Conservation (phyloP, 1,140 invertebrate genomes). For the Leptinotarsa lineolata region DNA sequence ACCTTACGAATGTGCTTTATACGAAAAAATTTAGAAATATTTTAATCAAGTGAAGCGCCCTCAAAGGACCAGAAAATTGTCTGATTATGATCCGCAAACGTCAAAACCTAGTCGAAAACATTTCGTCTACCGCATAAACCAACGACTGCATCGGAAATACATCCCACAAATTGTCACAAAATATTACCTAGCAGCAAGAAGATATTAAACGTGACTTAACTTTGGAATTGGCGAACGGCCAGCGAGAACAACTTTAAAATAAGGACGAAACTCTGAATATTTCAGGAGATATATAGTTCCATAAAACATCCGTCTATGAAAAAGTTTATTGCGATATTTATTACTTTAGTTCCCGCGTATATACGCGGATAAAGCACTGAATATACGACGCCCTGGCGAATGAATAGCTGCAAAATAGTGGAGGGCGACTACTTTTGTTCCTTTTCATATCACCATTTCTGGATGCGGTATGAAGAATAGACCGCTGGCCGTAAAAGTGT, state of each 20-base stretch:
- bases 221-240: constrained; percentile 20
- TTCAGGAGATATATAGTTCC: constrained; percentile 24
- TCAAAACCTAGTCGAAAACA: too few species aligned
- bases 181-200: constrained; percentile 20
- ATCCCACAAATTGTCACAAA: constrained; percentile 7
- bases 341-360: constrained; percentile 1
- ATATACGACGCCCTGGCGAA: constrained; percentile 2
- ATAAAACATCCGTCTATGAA: constrained; percentile 23
- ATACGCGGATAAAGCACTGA: constrained; percentile 9
- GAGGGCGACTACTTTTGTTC: constrained; percentile 1
- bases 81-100: too few species aligned
- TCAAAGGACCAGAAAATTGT: too few species aligned
- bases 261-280: constrained; percentile 21
- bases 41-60: too few species aligned
- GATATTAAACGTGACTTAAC: constrained; percentile 25
- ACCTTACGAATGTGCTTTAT: too few species aligned
- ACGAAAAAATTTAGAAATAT: too few species aligned
- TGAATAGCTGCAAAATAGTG: not conserved
- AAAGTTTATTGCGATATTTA: constrained; percentile 26
- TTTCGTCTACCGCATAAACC: not conserved
- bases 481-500: too few species aligned
- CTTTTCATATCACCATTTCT: not conserved
- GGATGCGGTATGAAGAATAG: too few species aligned
- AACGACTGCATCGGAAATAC: not conserved
- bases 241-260: constrained; percentile 22